Base-by-base conservation (phyloP, 2,797 vertebrate species). In the Sebastolobus altivelis region DNA sequence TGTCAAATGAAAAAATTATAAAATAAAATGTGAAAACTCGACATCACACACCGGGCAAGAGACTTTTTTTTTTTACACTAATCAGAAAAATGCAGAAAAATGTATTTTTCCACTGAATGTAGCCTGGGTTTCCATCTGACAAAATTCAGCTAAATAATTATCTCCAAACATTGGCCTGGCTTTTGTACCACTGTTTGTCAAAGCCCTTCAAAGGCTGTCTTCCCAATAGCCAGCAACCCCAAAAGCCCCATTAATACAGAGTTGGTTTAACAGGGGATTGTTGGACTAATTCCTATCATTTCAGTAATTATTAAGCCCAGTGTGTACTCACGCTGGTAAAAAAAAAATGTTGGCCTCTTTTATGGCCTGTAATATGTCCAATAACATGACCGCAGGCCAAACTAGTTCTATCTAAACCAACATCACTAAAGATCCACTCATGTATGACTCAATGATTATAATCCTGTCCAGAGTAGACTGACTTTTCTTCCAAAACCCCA, bases 161-260 rank as follows among this genome's bases (percentile, higher is more conserved):
- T 60, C 31, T 37, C 38, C 40, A 56, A 82, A 79, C 46, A 43
- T 13, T 62, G 40, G 33, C 16, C 25, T 25, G 43, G 25, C 68
- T 78, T 84, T 86, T 80, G 52, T 58, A 27, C 52, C 16, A 46
- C 49, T 33, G n/a, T 79, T 67, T 75, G 33, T 81, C 59, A 66
- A 80, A 79, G 79, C 67, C 12, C 58, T 37, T 75, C 22, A 68
- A 72, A 83, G 16, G 54, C 20, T 68, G 58, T 12, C 33, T 22
- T 81, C 46, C 61, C 55, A 81, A 71, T 66, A 60, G 54, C 33
- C 37, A 58, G 14, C 49, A 58, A 38, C n/a, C 14, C 31, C 27
- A 60, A 81, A 52, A 68, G 49, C 29, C 52, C 12, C 38, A 68
- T 40, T 75, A 31, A 49, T 46, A 27, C 54, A 54, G 49, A 79